A percentile compares a stretch with the other conserved stretches of the same genome.
phyloP scores from a whole-genome alignment of 2,888 invertebrate species.

The Mimachlamys varia region DNA sequence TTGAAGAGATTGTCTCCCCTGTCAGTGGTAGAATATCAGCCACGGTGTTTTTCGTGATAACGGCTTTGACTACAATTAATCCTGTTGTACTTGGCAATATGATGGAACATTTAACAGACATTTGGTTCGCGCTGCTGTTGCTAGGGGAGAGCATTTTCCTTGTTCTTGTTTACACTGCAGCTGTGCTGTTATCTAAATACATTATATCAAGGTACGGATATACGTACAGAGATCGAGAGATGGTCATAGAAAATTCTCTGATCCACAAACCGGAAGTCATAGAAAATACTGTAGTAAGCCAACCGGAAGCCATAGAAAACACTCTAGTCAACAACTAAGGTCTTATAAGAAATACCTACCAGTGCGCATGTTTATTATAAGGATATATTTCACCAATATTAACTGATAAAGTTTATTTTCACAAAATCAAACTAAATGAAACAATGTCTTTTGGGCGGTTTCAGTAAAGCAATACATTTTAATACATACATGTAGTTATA shows the following conservation, averaged over 20 bases:
- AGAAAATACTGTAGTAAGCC: not conserved
- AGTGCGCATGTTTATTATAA: too few relatives aligned
- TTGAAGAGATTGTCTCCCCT: not conserved
- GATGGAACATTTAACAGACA: not conserved
- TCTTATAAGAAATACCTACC: too few relatives aligned
- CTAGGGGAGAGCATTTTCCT: not conserved
- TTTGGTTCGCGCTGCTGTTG: not conserved
- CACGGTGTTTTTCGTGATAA: not conserved
- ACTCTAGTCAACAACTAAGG: too few relatives aligned
- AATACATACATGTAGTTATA: too few relatives aligned
- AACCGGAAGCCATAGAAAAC: too few relatives aligned
- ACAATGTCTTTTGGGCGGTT: too few relatives aligned
- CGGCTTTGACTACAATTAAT: not conserved
- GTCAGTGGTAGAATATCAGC: not conserved
- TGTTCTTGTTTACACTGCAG: not conserved
- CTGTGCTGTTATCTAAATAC: not conserved
- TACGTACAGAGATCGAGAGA: not conserved
- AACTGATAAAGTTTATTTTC: too few relatives aligned
- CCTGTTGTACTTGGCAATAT: not conserved
- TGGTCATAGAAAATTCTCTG: not conserved
- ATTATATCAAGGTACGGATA: not conserved
- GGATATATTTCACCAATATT: too few relatives aligned
- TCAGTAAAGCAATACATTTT: too few relatives aligned
- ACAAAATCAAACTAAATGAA: too few relatives aligned
- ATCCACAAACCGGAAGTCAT: not conserved